These are phyloP conservation scores for Panulirus ornatus DNA, from an alignment of 1,140 invertebrate genomes.

Conservation along the genomic window DNA sequence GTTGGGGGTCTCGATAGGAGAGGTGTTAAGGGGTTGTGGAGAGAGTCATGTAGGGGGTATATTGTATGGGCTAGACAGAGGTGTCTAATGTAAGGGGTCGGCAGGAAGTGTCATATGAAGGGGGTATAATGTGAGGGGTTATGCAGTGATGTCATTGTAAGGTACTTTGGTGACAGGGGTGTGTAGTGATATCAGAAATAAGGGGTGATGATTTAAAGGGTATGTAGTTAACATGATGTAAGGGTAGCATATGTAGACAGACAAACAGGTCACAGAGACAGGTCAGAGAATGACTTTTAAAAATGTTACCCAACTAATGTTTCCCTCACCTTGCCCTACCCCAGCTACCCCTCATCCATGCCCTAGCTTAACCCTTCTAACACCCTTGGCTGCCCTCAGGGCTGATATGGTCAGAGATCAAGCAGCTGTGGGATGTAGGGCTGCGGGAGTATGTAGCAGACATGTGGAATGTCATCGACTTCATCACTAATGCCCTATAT, in stretches of 20 bases:
- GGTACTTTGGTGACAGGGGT: background rate
- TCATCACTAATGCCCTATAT: conserved; percentile 98
- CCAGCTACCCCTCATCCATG: background rate
- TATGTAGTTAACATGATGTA: background rate
- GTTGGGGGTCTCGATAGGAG: too few species aligned
- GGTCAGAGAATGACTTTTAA: too few species aligned
- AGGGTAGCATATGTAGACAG: too few species aligned
- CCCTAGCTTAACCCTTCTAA: conserved; percentile 19
- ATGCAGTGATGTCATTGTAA: background rate
- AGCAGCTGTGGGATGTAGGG: conserved; percentile 98
- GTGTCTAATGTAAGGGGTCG: too few species aligned
- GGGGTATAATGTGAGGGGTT: too few species aligned
- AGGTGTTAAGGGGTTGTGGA: too few species aligned
- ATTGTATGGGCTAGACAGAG: too few species aligned
- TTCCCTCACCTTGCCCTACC: background rate
- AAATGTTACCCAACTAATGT: background rate
- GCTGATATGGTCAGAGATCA: conserved; percentile 98
- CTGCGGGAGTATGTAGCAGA: conserved; percentile 96
- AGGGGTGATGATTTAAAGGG: background rate
- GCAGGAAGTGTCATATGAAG: too few species aligned
- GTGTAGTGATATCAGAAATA: too few species aligned
- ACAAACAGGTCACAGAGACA: too few species aligned
- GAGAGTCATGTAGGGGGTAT: too few species aligned
- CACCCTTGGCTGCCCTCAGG: conserved; percentile 82
- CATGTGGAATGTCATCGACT: conserved; percentile 99